Percentiles rank a stretch among this genome's conserved stretches.
These are phyloP conservation scores for Taurulus bubalis DNA, from an alignment of 2,113 vertebrate species.

Conservation along the genomic window DNA sequence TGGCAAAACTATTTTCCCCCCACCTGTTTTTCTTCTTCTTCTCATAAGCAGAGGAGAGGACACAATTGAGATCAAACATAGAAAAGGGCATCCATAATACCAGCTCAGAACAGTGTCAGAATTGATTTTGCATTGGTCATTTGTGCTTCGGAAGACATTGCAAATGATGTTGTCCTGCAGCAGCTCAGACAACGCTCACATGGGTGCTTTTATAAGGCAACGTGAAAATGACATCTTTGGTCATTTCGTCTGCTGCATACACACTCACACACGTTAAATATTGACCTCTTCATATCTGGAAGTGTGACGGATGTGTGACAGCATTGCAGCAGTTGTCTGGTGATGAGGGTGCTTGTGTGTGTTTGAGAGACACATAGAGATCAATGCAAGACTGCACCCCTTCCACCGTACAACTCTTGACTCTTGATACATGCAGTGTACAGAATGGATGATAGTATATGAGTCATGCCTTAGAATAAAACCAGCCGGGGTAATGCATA, in stretches of 20 bases:
- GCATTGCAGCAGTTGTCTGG: background rate
- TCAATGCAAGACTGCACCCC: slow-evolving; percentile 6
- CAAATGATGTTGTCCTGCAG: background rate
- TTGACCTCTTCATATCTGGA: background rate
- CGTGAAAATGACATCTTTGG: background rate
- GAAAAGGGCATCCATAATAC: background rate
- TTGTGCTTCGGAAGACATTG: background rate
- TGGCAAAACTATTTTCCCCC: no score
- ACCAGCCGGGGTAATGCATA: slow-evolving; percentile 28
- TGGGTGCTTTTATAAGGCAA: background rate
- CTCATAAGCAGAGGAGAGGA: background rate
- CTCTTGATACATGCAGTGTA: slow-evolving; percentile 1
- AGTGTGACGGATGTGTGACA: background rate
- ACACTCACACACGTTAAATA: background rate
- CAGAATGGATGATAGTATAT: slow-evolving; percentile 7
- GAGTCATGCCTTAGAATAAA: slow-evolving; percentile 20
- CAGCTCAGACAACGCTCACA: background rate
- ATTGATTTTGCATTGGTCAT: background rate
- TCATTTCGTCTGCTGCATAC: background rate
- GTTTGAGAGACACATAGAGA: slow-evolving; percentile 11
- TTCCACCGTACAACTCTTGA: background rate
- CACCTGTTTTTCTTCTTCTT: background rate
- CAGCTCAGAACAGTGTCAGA: background rate
- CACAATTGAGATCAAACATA: background rate
- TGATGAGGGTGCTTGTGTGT: background rate